phyloP scores from a whole-genome alignment of 2,888 invertebrate genomes.

The Caenorhabditis sp. region DNA sequence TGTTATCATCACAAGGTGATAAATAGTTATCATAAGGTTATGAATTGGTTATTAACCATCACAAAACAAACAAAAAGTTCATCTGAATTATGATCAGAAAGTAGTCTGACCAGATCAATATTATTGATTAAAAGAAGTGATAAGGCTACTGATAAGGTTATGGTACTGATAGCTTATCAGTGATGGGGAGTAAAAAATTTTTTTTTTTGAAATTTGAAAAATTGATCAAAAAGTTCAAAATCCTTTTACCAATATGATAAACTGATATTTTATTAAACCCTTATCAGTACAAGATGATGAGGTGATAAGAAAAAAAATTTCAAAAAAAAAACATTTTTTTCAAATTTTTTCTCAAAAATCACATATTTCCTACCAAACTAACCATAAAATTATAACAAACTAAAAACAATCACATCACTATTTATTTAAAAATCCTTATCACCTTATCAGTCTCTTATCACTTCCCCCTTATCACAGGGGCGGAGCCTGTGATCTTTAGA shows the following conservation, averaged over 20 bases:
- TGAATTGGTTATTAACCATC: too few species aligned
- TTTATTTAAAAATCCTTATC: background rate
- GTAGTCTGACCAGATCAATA: too few species aligned
- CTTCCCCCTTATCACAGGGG: slow-evolving; percentile 15
- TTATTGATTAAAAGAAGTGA: background rate
- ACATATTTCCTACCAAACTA: background rate
- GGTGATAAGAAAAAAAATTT: background rate
- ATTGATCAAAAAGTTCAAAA: background rate
- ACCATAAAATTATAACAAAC: background rate
- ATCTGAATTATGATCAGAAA: too few species aligned
- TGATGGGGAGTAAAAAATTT: too few species aligned
- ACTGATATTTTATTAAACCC: background rate
- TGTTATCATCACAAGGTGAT: too few species aligned
- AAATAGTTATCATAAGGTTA: too few species aligned
- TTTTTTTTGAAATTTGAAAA: background rate
- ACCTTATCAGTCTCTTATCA: background rate
- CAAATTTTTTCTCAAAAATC: background rate
- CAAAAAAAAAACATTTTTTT: background rate
- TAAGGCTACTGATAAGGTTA: background rate
- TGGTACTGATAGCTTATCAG: background rate
- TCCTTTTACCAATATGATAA: background rate
- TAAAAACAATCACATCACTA: background rate
- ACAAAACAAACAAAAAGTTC: too few species aligned
- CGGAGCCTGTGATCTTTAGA: slow-evolving; percentile 50
- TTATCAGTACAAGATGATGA: background rate